Evolutionary conservation across 2,113 vertebrate species (phyloP), one percentile per base, ranked within the genome.

Genomic region (Aldabrachelys gigantea): DNA sequence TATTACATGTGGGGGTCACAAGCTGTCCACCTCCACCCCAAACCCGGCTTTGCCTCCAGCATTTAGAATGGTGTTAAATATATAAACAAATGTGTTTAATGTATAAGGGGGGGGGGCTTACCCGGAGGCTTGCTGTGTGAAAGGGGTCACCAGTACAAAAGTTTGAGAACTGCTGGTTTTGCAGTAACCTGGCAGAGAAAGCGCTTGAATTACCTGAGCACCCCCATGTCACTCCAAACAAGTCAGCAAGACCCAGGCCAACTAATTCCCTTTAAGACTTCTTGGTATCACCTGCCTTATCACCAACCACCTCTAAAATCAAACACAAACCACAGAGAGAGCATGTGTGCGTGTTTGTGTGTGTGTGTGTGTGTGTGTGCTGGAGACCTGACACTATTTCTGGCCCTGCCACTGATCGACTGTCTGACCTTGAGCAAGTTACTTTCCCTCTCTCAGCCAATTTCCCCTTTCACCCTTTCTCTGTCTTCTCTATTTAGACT

Each of bases 281-380:
- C 12, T 44, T 56, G 76, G 17, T 14, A 38, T 35, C 19, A n/a
- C 44, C 59, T 24, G 16, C 13, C 24, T 52, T 25, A 47, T 27
- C 24, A 78, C 41, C 14, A 21, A 35, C 52, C 7, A 47, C 65
- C 35, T 78, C 22, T 21, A 35, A 29, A 12, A 8, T 16, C 1
- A 8, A 35, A 9, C 65, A 22, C 65, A 72, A 38, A 21, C 16
- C 31, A 65, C 35, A 29, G 25, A 57, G 24, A 25, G 54, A 4
- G 54, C 4, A 35, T 19, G 10, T 2, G 1, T 0, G 1, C 31
- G 1, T 22, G 3, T 29, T 41, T 41, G 41, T 41, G 41, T n/a
- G n/a, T n/a, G n/a, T n/a, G n/a, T n/a, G 57, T 13, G 29, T 29
- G 5, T 50, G 50, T 50, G 13, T 50, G 50, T 50, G 11, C 57